Base-by-base conservation (phyloP, 2,888 invertebrate genomes). In the Brachylomia viminalis region DNA sequence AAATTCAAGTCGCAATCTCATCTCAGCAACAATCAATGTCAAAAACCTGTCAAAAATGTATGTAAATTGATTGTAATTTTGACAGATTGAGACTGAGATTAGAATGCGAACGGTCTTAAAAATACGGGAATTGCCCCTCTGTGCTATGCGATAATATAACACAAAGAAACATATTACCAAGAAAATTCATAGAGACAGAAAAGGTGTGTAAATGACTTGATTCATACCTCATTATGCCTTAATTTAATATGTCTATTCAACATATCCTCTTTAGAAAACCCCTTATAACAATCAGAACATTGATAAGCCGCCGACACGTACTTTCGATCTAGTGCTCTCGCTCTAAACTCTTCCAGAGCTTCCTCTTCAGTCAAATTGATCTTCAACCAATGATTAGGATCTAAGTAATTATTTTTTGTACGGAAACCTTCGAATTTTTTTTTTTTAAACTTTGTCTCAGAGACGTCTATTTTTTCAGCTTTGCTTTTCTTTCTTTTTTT, bases 251-350 rank as follows among this genome's bases (percentile, higher is more conserved):
- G 95, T 61, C 95, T 89, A 23, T 90, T 90, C 71, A 94, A 79
- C 90, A 94, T 95, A 61, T 94, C 93, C 47, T 92, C 92, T 74
- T 93, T 93, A 0, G 95, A 94, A 77, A 95, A 95, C 3, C 94
- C 92, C 75, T 92, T 95, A 54, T 86, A 92, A 75, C 95, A 95
- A 62, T 92, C 91, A 7, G 85, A 86, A 76, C 95, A 95, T 83
- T 94, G 92, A 72, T 89, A 93, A 4, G 90, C 85, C 0, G 95
- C 93, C 2, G 90, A 84, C 52, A 91, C 74, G 82, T 94, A 95
- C 78, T 93, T 94, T 0, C 90, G 83, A 77, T 93, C 90, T 6
- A 90, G 87, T 0, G 91, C 91, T 81, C 90, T 92, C 3, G 86
- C 89, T 72, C 87, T 88, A 75, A 95, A 95, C 74, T 92, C 92